Conservation (phyloP, 2,888 invertebrate genomes). For the Caenorhabditis virilis region DNA sequence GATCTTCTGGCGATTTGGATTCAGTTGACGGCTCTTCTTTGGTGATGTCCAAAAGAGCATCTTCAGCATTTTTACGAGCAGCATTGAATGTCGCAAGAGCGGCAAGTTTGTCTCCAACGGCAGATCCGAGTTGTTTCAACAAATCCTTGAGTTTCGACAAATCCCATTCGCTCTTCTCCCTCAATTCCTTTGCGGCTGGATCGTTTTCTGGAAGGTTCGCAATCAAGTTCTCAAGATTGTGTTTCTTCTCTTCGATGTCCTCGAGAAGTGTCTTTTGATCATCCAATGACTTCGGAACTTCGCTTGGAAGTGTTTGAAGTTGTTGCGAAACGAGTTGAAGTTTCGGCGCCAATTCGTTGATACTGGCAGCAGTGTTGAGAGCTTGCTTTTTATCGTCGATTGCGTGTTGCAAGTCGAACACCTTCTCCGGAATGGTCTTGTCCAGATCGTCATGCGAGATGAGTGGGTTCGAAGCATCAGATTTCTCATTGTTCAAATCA, state of each 20-base stretch:
- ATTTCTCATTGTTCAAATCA: constrained; percentile 9
- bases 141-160: constrained; percentile 48
- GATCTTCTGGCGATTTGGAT: constrained; percentile 30
- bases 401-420: constrained; percentile 23
- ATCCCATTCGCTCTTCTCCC: constrained; percentile 48
- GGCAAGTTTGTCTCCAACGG: constrained; percentile 51
- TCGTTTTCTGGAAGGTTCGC: constrained; percentile 36
- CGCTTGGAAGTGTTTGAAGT: constrained; percentile 37
- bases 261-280: constrained; percentile 47
- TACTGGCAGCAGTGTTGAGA: constrained; percentile 35
- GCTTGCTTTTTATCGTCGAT: constrained; percentile 37
- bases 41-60: constrained; percentile 37
- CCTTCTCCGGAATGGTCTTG: constrained; percentile 29
- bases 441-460: constrained; percentile 30
- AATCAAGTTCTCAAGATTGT: constrained; percentile 41
- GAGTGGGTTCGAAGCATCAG: constrained; percentile 5
- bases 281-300: constrained; percentile 32
- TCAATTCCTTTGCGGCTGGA: constrained; percentile 42
- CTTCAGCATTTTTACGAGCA: constrained; percentile 49
- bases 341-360: constrained; percentile 42
- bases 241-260: constrained; percentile 39
- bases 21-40: constrained; percentile 12
- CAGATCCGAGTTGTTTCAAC: constrained; percentile 41
- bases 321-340: constrained; percentile 36
- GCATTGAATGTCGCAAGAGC: constrained; percentile 53